phyloP scores from a whole-genome alignment of 2,888 invertebrate species.

The Tribolium freemani region DNA sequence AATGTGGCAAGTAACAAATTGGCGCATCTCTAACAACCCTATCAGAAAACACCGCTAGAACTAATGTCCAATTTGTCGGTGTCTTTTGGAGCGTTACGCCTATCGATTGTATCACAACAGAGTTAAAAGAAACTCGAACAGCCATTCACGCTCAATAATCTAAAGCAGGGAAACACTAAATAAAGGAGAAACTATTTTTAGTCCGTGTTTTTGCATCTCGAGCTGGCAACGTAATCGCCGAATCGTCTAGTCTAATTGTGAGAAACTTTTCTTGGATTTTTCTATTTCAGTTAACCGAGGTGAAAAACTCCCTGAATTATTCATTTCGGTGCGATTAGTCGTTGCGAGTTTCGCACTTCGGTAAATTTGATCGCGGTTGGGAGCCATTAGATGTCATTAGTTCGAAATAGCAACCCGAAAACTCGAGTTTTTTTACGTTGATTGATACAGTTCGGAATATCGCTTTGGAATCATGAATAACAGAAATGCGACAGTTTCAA shows the following conservation, averaged over 20 bases:
- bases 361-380: background rate
- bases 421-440: too few relatives aligned
- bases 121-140: background rate
- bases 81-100: background rate
- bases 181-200: background rate
- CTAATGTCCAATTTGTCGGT: background rate
- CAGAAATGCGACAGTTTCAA: slow-evolving; percentile 13
- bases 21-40: background rate
- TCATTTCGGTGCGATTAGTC: background rate
- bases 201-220: too few relatives aligned
- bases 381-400: background rate
- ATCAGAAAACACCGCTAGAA: background rate
- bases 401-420: too few relatives aligned
- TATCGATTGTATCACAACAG: background rate
- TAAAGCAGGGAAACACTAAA: too few relatives aligned
- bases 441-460: background rate
- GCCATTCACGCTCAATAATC: background rate
- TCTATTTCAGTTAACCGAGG: background rate
- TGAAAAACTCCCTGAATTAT: background rate
- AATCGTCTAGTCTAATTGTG: background rate
- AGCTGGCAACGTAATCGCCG: too few relatives aligned
- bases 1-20: background rate
- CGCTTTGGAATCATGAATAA: slow-evolving; percentile 9
- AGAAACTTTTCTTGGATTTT: background rate
- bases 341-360: too few relatives aligned